A percentile compares a stretch with the other conserved stretches of the same genome.
Conservation (phyloP, 2,797 vertebrate genomes). For the Sibirionetta formosa region DNA sequence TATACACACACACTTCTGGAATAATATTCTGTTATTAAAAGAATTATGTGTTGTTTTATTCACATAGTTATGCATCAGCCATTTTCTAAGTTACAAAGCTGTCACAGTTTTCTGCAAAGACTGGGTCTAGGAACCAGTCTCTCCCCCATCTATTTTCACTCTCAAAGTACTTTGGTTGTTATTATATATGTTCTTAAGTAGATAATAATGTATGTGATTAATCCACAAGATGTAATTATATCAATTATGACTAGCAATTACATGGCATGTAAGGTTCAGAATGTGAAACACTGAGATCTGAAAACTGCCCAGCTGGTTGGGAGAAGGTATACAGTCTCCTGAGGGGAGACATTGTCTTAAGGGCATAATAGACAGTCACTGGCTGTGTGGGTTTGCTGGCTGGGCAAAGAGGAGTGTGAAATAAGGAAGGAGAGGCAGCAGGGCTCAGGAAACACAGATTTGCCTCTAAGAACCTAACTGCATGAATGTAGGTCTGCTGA, state of each 20-base stretch:
- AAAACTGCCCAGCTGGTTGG: rapidly evolving
- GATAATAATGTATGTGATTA: neutral
- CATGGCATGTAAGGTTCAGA: neutral
- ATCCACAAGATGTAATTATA: neutral
- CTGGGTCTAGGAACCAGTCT: neutral
- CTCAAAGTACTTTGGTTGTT: neutral
- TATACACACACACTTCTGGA: neutral
- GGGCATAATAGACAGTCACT: rapidly evolving
- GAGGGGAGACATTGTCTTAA: neutral
- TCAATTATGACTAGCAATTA: neutral
- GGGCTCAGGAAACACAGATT: neutral
- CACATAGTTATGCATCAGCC: neutral
- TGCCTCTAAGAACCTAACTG: neutral
- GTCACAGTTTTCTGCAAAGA: neutral
- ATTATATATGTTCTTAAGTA: neutral
- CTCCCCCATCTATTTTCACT: neutral
- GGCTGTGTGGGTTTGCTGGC: neutral
- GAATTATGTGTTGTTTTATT: neutral
- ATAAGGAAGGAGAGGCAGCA: neutral
- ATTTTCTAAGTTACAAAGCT: neutral
- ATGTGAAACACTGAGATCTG: neutral
- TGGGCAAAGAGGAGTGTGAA: neutral
- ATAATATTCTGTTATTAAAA: neutral
- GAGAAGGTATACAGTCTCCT: neutral
- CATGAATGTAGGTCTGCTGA: neutral